Base-by-base conservation (phyloP, 2,888 invertebrate species). In the Leptothorax acervorum region DNA sequence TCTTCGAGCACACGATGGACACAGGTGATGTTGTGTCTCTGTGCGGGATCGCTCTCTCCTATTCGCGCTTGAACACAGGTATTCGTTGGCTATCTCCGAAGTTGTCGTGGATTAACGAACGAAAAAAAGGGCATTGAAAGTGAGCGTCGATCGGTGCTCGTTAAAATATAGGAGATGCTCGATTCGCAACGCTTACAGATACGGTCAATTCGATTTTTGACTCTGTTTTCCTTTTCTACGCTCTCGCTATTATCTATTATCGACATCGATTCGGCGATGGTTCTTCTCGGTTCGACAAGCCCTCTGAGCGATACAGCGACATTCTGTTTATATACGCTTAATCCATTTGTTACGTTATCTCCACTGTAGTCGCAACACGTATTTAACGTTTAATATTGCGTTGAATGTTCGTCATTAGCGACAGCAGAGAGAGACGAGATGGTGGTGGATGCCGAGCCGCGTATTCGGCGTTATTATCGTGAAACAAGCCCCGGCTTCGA, bases 401-500 rank as follows among this genome's bases (percentile, higher is more conserved):
- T 57, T 31, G 45, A 78, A 57, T 55, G 55, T 55, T 70, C 62
- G 23, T 70, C 78, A 78, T 78, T 57, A 70, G n/a, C 23, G 12
- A 45, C 42, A 55, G 31, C 39, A 12, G 28, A 11, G 45, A 11
- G 45, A 15, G 63, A 48, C 15, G 76, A 76, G 63, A 76, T 31
- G 15, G 11, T 6, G 74, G 18, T 23, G 31, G n/a, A 45, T 68
- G 42, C 28, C 28, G 12, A 39, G 42, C 83, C 31, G 55, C 65
- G 66, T 65, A 57, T 78, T 82, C 88, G 66, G 66, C 76, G 85
- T 85, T 86, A 88, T 89, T 89, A 89, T 88, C 85, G 65, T 68
- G 63, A 86, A 87, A 86, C 87, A 87, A 90, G 89, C 87, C 83
- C 11, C 3, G 74, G 83, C 83, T 84, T 82, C 62, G 70, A 55